phyloP scores from a whole-genome alignment of 2,113 vertebrate genomes.

The Pandion haliaetus region DNA sequence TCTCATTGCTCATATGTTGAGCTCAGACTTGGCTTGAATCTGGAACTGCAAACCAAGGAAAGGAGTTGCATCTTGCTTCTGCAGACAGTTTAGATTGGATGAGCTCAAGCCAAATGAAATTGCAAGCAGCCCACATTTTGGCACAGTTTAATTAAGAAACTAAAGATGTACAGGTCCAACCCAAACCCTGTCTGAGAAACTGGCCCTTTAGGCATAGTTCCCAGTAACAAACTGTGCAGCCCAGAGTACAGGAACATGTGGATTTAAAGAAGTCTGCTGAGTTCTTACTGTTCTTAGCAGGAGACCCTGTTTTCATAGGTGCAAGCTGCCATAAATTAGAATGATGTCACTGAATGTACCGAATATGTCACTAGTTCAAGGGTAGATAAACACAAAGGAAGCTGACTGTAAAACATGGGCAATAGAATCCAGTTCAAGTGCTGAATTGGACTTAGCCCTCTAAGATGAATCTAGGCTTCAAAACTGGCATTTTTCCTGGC shows the following conservation, averaged over 20 bases:
- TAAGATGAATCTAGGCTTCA: not conserved
- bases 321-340: constrained; percentile 6
- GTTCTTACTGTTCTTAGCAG: constrained; percentile 16
- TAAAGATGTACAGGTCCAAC: not conserved
- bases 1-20: not conserved
- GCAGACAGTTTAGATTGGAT: constrained; percentile 18
- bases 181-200: not conserved
- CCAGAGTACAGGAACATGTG: not conserved
- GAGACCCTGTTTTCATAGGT: not conserved
- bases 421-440: not conserved
- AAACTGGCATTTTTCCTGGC: not conserved
- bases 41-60: not conserved
- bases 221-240: constrained; percentile 50
- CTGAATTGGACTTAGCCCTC: not conserved
- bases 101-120: constrained; percentile 59
- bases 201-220: constrained; percentile 50
- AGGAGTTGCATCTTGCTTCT: not conserved
- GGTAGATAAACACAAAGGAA: not conserved
- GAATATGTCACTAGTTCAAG: constrained; percentile 9
- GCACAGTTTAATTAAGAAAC: constrained; percentile 35
- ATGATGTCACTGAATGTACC: not conserved
- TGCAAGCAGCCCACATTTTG: constrained; percentile 12
- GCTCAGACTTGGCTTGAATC: constrained; percentile 43
- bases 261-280: not conserved
- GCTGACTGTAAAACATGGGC: not conserved